Evolutionary conservation across 23 tunicate species (phyloP).

Genomic region (Trididemnum clinides): DNA sequence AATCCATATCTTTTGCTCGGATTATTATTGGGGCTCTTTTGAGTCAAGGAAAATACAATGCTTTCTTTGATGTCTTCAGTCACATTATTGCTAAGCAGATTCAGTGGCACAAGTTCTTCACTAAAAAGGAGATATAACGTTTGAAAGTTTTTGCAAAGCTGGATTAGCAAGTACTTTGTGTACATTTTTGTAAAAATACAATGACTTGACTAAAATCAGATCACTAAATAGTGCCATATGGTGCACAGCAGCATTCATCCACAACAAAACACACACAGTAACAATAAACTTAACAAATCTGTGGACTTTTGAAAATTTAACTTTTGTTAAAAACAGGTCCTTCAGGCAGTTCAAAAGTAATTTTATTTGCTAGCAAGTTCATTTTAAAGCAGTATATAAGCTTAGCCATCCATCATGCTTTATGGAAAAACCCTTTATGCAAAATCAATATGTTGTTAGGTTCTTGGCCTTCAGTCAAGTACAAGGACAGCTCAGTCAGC

Average conservation of each 20-base stretch:
- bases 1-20: not conserved
- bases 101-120: constrained; percentile 15
- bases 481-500: not conserved
- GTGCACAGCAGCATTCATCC: not conserved
- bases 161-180: not conserved
- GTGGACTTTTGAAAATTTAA: not conserved
- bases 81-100: not conserved
- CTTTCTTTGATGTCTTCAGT: not conserved
- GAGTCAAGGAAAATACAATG: not conserved
- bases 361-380: not conserved
- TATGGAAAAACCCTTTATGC: constrained; percentile 6
- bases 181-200: not conserved
- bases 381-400: constrained; percentile 4
- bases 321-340: not conserved
- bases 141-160: not conserved
- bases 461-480: not conserved
- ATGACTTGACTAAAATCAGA: not conserved
- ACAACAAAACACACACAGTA: not conserved
- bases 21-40: not conserved
- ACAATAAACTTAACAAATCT: constrained; percentile 22
- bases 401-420: not conserved
- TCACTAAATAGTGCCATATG: not conserved
- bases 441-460: not conserved
- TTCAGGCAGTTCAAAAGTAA: not conserved
- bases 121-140: not conserved